Evolutionary conservation across 2,888 invertebrate genomes (phyloP).

Genomic region (Sisyra terminalis): DNA sequence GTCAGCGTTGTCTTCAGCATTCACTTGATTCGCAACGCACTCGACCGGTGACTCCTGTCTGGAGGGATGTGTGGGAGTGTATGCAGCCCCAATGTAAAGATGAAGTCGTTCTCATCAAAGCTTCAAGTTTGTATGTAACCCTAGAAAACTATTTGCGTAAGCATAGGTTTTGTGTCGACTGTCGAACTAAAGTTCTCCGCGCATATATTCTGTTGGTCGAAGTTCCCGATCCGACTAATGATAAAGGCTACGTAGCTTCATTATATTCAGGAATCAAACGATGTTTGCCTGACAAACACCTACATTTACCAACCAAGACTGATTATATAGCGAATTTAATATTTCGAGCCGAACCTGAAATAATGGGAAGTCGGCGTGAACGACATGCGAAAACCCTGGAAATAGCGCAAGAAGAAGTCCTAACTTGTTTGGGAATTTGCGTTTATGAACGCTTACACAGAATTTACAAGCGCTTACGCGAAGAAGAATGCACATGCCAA

Average conservation of each 20-base stretch:
- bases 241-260: constrained; percentile 77
- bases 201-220: constrained; percentile 79
- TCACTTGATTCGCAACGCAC: constrained; percentile 76
- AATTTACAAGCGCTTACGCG: constrained; percentile 69
- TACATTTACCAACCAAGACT: constrained; percentile 75
- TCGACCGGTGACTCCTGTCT: constrained; percentile 51
- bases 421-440: constrained; percentile 87
- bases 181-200: constrained; percentile 73
- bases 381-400: constrained; percentile 93
- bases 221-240: constrained; percentile 66
- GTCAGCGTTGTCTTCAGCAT: constrained; percentile 75
- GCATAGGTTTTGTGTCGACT: constrained; percentile 87
- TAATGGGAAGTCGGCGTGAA: constrained; percentile 75
- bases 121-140: constrained; percentile 67
- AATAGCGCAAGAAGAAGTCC: constrained; percentile 90
- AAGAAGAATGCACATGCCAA: constrained; percentile 89
- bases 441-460: constrained; percentile 80
- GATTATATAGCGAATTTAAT: constrained; percentile 81
- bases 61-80: constrained; percentile 74
- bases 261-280: constrained; percentile 59
- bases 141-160: constrained; percentile 81
- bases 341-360: constrained; percentile 79
- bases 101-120: constrained; percentile 77
- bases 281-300: constrained; percentile 71
- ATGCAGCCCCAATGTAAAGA: constrained; percentile 66